These are phyloP conservation scores for Steinernema hermaphroditum DNA, from an alignment of 2,888 invertebrate genomes.

Conservation along the genomic window DNA sequence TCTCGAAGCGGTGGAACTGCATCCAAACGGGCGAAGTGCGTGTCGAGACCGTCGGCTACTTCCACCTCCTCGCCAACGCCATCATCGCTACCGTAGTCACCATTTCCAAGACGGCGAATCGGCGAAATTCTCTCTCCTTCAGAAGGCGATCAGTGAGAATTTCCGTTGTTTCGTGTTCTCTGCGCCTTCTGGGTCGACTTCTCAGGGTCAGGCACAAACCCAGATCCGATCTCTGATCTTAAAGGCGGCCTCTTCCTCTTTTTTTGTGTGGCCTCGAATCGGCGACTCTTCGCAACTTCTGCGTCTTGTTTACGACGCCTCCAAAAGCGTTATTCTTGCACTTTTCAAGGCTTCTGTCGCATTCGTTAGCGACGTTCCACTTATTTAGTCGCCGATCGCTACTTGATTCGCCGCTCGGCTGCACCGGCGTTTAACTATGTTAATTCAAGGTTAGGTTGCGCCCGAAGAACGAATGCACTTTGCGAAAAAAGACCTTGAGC, in stretches of 20 bases:
- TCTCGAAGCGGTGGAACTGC: slow-evolving; percentile 36
- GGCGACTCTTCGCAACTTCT: too few relatives aligned
- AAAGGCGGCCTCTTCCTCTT: too few relatives aligned
- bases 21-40: slow-evolving; percentile 31
- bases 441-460: slow-evolving; percentile 24
- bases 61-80: slow-evolving; percentile 34
- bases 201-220: too few relatives aligned
- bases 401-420: not conserved
- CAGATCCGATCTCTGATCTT: too few relatives aligned
- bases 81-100: slow-evolving; percentile 32
- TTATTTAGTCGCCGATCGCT: not conserved
- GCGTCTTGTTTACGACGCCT: slow-evolving; percentile 10
- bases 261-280: too few relatives aligned
- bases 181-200: too few relatives aligned
- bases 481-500: slow-evolving; percentile 28
- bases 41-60: slow-evolving; percentile 29
- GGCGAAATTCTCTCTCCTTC: not conserved
- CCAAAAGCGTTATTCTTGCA: not conserved
- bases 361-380: slow-evolving; percentile 10
- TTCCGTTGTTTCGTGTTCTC: too few relatives aligned
- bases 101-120: slow-evolving; percentile 14
- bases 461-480: not conserved
- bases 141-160: slow-evolving; percentile 13
- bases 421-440: slow-evolving; percentile 8
- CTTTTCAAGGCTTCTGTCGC: slow-evolving; percentile 20